Evolutionary conservation across 2,797 vertebrate species (phyloP), one percentile per base, ranked within the genome.

Genomic region (Acipenser transmontanus): DNA sequence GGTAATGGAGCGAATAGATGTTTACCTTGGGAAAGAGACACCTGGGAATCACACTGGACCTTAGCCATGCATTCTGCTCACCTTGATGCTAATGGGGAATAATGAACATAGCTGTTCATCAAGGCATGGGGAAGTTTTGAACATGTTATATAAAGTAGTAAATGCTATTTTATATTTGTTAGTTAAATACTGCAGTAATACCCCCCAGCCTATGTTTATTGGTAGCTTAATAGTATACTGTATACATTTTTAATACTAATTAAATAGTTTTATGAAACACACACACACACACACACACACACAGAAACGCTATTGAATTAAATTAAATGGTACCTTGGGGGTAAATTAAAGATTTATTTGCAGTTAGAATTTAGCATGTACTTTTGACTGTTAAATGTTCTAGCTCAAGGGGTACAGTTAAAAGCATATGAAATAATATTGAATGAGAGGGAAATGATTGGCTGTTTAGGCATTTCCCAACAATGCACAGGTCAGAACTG

Each of bases 281-380:
- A 66, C 59, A 67, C 14, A 10, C 51, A 66, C 66, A 66, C 59
- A 67, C 14, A 10, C 50, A 67, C 49, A 14, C 49, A 64, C 48
- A 50, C 9, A 20, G 11, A 67, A 14, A 67, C 51, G 50, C 52
- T 62, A 68, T 54, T 68, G 34, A 62, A 68, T 62, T 54, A 61
- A 13, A 57, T 57, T 57, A 11, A 57, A 57, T 11, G 12, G 54
- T 9, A 57, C 69, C 62, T 68, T 62, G 66, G 67, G 68, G 47
- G 17, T 52, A 61, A 65, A 69, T 59, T 60, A 50, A 75, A 81
- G 66, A 74, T 69, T 64, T 66, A 62, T 67, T 59, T 60, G 69
- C 71, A 69, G 56, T 66, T 61, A 59, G 72, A 66, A 77, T 68
- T 68, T 68, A 74, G 74, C 75, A 77, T 74, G 74, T 72, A 66